These are phyloP conservation scores for Graphium colonna DNA, from an alignment of 2,888 invertebrate genomes.

Conservation along the genomic window DNA sequence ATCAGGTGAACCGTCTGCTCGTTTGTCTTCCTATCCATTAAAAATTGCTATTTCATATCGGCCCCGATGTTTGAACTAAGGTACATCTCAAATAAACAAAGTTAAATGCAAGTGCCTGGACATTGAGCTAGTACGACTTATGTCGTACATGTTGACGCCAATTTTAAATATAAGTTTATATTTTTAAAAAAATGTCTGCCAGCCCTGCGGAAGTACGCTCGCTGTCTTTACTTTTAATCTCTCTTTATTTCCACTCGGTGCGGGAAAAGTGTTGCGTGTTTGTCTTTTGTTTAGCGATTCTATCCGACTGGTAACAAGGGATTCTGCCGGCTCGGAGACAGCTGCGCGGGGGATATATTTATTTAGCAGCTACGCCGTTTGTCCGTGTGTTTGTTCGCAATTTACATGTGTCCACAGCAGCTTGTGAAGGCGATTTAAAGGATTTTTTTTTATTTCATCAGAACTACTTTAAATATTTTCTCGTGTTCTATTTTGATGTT, in stretches of 20 bases:
- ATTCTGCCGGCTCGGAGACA: conserved; percentile 36
- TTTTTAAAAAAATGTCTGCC: conserved; percentile 20
- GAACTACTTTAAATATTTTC: too few species aligned
- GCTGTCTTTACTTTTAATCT: conserved; percentile 66
- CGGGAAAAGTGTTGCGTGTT: conserved; percentile 61
- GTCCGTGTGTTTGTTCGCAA: conserved; percentile 18
- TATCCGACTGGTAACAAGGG: conserved; percentile 51
- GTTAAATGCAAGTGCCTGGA: too few species aligned
- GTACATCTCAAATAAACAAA: too few species aligned
- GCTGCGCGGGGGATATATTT: conserved; percentile 27
- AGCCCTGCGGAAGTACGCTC: conserved; percentile 44
- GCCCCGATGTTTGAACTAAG: too few species aligned
- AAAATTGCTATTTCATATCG: too few species aligned
- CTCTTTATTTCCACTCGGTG: conserved; percentile 58
- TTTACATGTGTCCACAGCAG: conserved; percentile 20
- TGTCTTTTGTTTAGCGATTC: conserved; percentile 66
- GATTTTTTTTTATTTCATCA: conserved; percentile 15
- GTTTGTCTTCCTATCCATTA: too few species aligned
- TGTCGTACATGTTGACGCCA: too few species aligned
- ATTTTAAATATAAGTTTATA: background rate
- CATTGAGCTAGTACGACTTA: too few species aligned
- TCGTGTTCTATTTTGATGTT: too few species aligned
- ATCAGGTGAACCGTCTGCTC: too few species aligned
- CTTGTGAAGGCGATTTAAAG: conserved; percentile 12
- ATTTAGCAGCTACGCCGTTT: conserved; percentile 24